phyloP scores from a whole-genome alignment of 2,888 invertebrate species.

The Nudaria mundana region DNA sequence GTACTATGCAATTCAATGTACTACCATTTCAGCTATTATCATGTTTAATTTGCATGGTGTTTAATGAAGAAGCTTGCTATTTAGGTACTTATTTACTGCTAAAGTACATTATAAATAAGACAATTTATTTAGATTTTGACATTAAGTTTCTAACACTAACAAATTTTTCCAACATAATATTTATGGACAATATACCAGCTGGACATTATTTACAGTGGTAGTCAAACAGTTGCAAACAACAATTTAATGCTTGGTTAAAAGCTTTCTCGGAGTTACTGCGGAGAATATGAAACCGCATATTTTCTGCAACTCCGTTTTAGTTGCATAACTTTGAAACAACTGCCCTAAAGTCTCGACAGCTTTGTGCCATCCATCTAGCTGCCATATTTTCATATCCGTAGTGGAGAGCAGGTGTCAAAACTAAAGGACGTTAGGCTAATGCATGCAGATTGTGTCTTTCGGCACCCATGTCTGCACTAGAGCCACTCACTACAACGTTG shows the following conservation, averaged over 20 bases:
- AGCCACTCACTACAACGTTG: conserved; percentile 34
- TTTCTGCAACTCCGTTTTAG: conserved; percentile 38
- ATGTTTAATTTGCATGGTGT: too few species aligned
- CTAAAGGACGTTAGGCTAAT: conserved; percentile 77
- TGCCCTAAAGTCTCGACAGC: conserved; percentile 65
- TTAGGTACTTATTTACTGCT: too few species aligned
- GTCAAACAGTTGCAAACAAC: conserved; percentile 38
- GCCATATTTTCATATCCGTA: conserved; percentile 49
- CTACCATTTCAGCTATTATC: too few species aligned
- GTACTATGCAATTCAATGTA: too few species aligned
- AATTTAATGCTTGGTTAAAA: conserved; percentile 45
- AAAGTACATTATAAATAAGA: too few species aligned
- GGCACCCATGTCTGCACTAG: conserved; percentile 40
- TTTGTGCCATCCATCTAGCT: conserved; percentile 68
- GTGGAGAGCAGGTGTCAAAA: conserved; percentile 77
- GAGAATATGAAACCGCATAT: conserved; percentile 43
- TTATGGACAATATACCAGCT: neutral
- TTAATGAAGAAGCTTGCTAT: too few species aligned
- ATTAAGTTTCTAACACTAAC: neutral
- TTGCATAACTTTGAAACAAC: conserved; percentile 56
- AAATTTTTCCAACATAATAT: neutral
- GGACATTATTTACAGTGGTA: too few species aligned
- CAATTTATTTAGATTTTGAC: too few species aligned
- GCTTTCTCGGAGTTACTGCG: conserved; percentile 42
- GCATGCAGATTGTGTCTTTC: conserved; percentile 79